Conservation (phyloP, 2,888 invertebrate genomes). For the Morinoia aosen region DNA sequence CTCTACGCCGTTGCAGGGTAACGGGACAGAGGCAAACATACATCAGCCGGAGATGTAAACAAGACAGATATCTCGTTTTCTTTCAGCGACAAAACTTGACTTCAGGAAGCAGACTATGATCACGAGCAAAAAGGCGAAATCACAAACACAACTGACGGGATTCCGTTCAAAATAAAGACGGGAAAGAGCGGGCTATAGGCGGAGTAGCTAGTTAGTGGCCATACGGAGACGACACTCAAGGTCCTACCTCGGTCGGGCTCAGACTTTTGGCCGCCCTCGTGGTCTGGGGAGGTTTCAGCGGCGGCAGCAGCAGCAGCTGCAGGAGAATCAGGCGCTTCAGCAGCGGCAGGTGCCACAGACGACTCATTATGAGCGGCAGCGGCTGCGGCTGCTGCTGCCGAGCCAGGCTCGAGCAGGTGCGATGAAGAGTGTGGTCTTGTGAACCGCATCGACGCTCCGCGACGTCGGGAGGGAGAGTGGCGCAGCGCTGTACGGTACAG, state of each 20-base stretch:
- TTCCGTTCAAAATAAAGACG: neutral
- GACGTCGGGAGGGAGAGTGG: conserved; percentile 67
- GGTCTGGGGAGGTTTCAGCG: conserved; percentile 9
- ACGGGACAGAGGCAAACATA: neutral
- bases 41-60: neutral
- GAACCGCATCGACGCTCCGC: conserved; percentile 57
- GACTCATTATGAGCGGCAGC: conserved; percentile 16
- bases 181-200: neutral
- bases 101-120: neutral
- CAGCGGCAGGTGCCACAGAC: neutral
- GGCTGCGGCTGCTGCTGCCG: neutral
- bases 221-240: neutral
- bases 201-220: neutral
- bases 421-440: conserved; percentile 50
- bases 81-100: neutral
- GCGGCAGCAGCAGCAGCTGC: conserved; percentile 25
- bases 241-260: conserved; percentile 31
- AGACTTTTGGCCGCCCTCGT: neutral
- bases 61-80: neutral
- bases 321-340: neutral
- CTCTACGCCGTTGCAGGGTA: neutral
- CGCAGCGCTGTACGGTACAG: conserved; percentile 63
- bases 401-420: conserved; percentile 36
- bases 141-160: neutral
- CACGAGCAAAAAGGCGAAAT: neutral